Base-by-base conservation (phyloP, 2,113 vertebrate species). In the Carassius auratus region DNA sequence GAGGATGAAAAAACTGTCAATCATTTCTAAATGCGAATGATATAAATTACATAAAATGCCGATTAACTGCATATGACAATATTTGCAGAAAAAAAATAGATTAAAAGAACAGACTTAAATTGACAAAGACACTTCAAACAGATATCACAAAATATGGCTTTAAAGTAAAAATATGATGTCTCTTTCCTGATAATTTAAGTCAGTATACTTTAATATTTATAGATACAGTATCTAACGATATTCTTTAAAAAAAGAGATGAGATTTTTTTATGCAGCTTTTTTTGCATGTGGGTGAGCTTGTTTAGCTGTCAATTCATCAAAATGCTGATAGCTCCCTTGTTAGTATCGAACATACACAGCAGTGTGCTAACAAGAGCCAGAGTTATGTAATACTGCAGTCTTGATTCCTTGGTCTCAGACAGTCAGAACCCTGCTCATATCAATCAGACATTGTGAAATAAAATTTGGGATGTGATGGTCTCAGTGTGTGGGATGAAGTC, bases 371-470 rank as follows among this genome's bases (percentile, higher is more conserved):
- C 26, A 8, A 73, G 12, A 73, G 66, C 9, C 30, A 1, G 5
- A 57, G 66, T 83, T 83, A 73, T 83, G 66, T 73, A 83, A 83
- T n/a, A 57, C 26, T 38, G 81, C 48, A 15, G 81, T 73, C 66
- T 15, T 55, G 30, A 73, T 52, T 81, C 45, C 57, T 79, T 15
- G n/a, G 77, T 64, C 33, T 79, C 55, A 23, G 76, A n/a, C 59
- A 48, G 59, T 23, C 61, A 81, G 78, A 50, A 48, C 50, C 57
- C 13, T 73, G 66, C 30, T 55, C 30, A 14, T 73, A 83, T 71
- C 66, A 21, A 83, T 73, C 68, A 55, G 48, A 57, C 50, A 23
- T 50, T 73, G 50, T 21, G 5, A 71, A 83, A 38, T 83, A 8
- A 73, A 74, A 57, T 68, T 50, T 26, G 33, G 81, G 52, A 73